Percentiles rank a stretch among this genome's conserved stretches.
Conservation (phyloP, 2,797 vertebrate species). For the Myotis findleyi region DNA sequence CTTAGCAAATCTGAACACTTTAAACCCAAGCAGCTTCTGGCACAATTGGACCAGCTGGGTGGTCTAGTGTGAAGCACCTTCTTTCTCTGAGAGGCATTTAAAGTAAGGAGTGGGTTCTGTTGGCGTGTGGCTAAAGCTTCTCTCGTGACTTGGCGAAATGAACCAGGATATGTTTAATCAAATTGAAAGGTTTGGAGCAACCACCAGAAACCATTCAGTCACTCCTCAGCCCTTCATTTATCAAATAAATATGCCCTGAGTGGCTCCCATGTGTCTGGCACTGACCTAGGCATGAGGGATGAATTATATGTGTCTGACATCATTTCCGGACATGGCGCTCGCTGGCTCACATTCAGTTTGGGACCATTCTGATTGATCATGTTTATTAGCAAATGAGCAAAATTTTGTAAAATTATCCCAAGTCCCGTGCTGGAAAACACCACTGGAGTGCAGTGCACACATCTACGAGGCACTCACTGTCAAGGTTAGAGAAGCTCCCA, state of each 20-base stretch:
- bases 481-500: neutral
- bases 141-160: neutral
- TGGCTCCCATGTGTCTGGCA: neutral
- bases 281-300: neutral
- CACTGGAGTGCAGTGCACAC: neutral
- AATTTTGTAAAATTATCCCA: neutral
- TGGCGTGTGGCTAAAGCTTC: neutral
- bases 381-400: neutral
- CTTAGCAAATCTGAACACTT: slow-evolving; percentile 5
- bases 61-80: neutral
- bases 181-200: neutral
- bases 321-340: neutral
- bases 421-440: neutral
- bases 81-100: neutral
- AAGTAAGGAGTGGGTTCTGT: neutral
- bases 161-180: neutral
- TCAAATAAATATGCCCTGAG: neutral
- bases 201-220: neutral
- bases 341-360: neutral
- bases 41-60: neutral
- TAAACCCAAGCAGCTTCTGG: neutral
- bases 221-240: neutral
- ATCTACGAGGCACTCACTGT: neutral
- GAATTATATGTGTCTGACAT: neutral
- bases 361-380: neutral